Evolutionary conservation across 2,113 vertebrate species (phyloP).

Genomic region (Falco punctatus): DNA sequence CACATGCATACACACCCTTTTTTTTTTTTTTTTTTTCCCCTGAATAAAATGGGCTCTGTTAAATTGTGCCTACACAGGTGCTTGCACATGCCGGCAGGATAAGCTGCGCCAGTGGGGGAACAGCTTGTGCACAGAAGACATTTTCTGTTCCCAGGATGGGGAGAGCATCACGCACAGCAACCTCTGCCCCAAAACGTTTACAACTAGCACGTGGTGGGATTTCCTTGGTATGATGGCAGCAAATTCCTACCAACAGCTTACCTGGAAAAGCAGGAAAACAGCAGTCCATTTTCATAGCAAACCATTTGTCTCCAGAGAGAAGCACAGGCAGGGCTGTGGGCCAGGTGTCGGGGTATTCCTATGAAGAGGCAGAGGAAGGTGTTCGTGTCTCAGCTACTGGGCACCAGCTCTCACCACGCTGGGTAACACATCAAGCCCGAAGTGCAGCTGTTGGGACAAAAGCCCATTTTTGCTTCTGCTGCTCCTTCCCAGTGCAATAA

Average conservation of each 20-base stretch:
- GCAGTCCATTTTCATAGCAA: background rate
- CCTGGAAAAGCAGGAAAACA: background rate
- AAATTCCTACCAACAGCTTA: background rate
- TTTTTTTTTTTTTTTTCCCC: background rate
- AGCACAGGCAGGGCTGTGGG: background rate
- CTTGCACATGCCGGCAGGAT: background rate
- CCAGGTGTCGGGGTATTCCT: background rate
- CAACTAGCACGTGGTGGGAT: fast-evolving
- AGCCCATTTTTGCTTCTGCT: background rate
- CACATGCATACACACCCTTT: too few species aligned
- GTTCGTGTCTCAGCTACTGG: background rate
- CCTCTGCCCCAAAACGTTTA: background rate
- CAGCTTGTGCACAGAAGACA: background rate
- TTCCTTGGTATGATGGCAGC: background rate
- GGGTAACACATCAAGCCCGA: background rate
- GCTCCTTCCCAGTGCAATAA: background rate
- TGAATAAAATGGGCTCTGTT: background rate
- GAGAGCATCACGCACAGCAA: background rate
- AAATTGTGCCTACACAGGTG: background rate
- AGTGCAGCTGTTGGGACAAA: background rate
- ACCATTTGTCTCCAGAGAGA: background rate
- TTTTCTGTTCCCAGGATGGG: background rate
- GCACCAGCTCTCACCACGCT: background rate
- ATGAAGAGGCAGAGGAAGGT: background rate
- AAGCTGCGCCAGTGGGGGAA: background rate